Conservation (phyloP, 2,113 vertebrate genomes). For the Acinonyx jubatus region DNA sequence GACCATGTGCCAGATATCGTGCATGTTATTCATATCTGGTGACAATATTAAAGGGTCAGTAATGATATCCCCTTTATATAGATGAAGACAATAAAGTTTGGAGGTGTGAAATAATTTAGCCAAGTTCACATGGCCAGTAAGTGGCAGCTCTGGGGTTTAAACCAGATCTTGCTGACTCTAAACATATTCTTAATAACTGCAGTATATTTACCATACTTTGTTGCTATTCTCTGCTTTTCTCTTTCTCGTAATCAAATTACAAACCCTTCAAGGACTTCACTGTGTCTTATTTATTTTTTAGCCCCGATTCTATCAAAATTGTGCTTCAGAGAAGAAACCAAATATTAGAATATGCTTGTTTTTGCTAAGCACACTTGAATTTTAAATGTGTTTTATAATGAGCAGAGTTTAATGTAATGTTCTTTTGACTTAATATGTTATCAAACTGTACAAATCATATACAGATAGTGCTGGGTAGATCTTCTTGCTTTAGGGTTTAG, state of each 20-base stretch:
- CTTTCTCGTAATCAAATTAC: slow-evolving; percentile 23
- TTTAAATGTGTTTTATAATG: slow-evolving; percentile 43
- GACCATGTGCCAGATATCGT: neutral
- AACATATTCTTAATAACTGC: slow-evolving; percentile 2
- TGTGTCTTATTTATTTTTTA: slow-evolving; percentile 4
- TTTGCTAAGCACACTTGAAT: slow-evolving; percentile 46
- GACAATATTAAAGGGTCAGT: neutral
- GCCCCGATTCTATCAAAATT: slow-evolving; percentile 34
- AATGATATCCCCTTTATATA: neutral
- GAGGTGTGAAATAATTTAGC: neutral
- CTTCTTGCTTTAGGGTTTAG: slow-evolving; percentile 37
- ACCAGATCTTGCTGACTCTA: neutral
- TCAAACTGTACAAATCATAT: neutral
- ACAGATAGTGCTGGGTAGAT: neutral
- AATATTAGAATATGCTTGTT: slow-evolving; percentile 38
- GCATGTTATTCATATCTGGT: neutral
- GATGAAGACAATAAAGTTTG: neutral
- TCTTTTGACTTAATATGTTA: slow-evolving; percentile 28
- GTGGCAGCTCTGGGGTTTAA: neutral
- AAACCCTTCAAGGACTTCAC: neutral
- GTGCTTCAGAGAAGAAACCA: neutral
- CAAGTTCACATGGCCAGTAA: neutral
- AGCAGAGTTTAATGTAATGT: slow-evolving; percentile 28
- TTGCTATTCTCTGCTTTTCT: slow-evolving; percentile 40
- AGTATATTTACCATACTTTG: neutral